Percentiles rank a stretch among this genome's conserved stretches.
phyloP scores from a whole-genome alignment of 2,888 invertebrate genomes.

The Hanleya hanleyi region DNA sequence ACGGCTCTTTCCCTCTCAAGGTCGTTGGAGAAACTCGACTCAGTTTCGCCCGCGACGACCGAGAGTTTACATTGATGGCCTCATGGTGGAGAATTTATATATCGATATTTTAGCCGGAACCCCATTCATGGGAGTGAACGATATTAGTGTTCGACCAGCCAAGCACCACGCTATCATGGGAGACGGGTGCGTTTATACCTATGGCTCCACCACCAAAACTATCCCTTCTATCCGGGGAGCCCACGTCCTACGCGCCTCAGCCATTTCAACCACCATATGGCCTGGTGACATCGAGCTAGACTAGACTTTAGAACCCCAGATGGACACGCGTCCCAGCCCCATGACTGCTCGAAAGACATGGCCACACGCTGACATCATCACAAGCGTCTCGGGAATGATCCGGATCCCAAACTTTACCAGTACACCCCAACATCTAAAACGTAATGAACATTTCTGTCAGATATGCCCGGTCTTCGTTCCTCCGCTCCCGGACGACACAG shows the following conservation, averaged over 20 bases:
- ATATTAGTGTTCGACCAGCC: slow-evolving; percentile 37
- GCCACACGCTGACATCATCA: slow-evolving; percentile 22
- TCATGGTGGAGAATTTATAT: slow-evolving; percentile 38
- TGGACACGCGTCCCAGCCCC: neutral
- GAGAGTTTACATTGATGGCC: no score
- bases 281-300: slow-evolving; percentile 34
- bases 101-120: slow-evolving; percentile 39
- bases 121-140: slow-evolving; percentile 44
- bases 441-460: no score
- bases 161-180: slow-evolving; percentile 29
- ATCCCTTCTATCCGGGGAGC: slow-evolving; percentile 16
- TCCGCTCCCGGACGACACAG: no score
- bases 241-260: slow-evolving; percentile 16
- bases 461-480: no score
- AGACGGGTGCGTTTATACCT: slow-evolving; percentile 17
- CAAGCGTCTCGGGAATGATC: slow-evolving; percentile 23
- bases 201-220: neutral
- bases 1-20: no score
- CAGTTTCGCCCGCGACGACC: no score
- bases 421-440: no score
- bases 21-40: no score
- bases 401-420: slow-evolving; percentile 27
- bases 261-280: slow-evolving; percentile 25
- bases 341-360: neutral
- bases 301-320: slow-evolving; percentile 13